phyloP scores from a whole-genome alignment of 2,797 vertebrate species.

The Percopsis omiscomaycus region DNA sequence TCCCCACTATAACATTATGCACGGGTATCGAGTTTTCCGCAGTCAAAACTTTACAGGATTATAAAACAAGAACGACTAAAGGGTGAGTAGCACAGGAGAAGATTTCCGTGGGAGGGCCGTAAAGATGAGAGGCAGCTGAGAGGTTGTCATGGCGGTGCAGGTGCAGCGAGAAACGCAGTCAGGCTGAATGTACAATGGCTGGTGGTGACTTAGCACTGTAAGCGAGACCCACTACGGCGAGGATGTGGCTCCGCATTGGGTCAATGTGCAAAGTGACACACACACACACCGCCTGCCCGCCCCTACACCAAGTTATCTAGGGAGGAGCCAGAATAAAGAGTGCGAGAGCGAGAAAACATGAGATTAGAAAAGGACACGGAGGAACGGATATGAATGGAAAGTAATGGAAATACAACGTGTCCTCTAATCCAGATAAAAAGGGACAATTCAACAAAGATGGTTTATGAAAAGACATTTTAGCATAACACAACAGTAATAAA shows the following conservation, averaged over 20 bases:
- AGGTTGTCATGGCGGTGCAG: conserved; percentile 27
- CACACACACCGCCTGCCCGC: conserved; percentile 5
- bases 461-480: too few species aligned
- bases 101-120: conserved; percentile 39
- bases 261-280: conserved; percentile 20
- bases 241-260: conserved; percentile 26
- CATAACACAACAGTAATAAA: too few species aligned
- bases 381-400: too few species aligned
- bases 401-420: too few species aligned
- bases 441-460: too few species aligned
- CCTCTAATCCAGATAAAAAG: too few species aligned
- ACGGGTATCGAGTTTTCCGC: conserved; percentile 15
- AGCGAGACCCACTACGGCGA: neutral
- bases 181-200: neutral
- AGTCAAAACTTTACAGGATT: conserved; percentile 24
- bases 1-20: conserved; percentile 12
- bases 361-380: too few species aligned
- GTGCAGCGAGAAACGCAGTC: neutral
- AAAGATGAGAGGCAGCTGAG: conserved; percentile 38
- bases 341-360: too few species aligned
- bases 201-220: neutral
- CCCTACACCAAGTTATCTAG: neutral
- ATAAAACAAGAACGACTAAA: conserved; percentile 28
- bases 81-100: conserved; percentile 24
- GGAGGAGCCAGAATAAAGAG: neutral